phyloP scores from a whole-genome alignment of 2,797 vertebrate species.

The Cyclura pinguis region DNA sequence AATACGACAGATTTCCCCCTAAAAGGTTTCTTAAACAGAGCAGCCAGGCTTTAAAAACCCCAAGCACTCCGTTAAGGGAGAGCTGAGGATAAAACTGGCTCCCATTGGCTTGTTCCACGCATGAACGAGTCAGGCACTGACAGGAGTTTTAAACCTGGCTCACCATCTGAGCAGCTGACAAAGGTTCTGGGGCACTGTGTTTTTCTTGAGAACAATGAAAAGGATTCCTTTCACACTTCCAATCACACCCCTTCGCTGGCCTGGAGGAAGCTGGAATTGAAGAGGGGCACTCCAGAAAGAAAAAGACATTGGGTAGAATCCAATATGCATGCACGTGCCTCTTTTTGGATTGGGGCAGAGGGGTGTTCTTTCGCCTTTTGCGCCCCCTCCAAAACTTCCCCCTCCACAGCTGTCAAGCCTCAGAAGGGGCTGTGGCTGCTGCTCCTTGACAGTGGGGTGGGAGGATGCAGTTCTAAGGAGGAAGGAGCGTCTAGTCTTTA shows the following conservation, averaged over 20 bases:
- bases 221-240: not conserved
- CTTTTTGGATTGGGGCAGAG: too few relatives aligned
- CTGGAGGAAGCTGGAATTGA: not conserved
- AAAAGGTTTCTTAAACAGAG: constrained; percentile 63
- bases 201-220: constrained; percentile 45
- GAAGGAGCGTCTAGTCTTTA: too few relatives aligned
- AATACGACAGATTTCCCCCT: constrained; percentile 59
- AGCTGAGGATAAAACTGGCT: constrained; percentile 43
- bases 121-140: constrained; percentile 42
- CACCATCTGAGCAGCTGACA: not conserved
- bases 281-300: not conserved
- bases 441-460: too few relatives aligned
- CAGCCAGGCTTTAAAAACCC: constrained; percentile 59
- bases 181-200: constrained; percentile 33
- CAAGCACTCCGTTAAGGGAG: constrained; percentile 61
- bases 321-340: too few relatives aligned
- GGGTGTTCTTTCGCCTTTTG: too few relatives aligned
- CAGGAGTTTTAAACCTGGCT: constrained; percentile 52
- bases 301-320: too few relatives aligned
- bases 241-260: not conserved
- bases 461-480: too few relatives aligned
- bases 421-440: too few relatives aligned
- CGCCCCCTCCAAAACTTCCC: too few relatives aligned
- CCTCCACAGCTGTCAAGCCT: too few relatives aligned
- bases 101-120: constrained; percentile 64